Evolutionary conservation across 2,113 vertebrate species (phyloP).

Genomic region (Leucopternis melanops): DNA sequence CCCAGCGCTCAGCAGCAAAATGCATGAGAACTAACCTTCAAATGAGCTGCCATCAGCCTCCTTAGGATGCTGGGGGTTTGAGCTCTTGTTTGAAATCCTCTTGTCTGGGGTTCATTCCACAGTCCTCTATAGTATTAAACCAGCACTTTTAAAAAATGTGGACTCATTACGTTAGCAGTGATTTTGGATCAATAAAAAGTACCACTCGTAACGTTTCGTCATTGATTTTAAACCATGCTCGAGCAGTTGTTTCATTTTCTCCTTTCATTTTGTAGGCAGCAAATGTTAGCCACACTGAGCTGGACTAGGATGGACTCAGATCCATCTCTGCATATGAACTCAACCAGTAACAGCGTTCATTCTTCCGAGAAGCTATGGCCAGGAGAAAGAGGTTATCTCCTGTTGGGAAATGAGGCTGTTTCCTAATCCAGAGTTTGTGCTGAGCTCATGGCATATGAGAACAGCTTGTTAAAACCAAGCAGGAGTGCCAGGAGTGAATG

Average conservation of each 20-base stretch:
- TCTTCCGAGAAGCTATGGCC: not conserved
- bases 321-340: not conserved
- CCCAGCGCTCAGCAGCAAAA: not conserved
- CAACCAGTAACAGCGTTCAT: not conserved
- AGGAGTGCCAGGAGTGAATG: not conserved
- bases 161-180: not conserved
- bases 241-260: not conserved
- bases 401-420: not conserved
- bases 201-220: not conserved
- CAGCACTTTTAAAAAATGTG: not conserved
- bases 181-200: not conserved
- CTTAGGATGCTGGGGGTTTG: not conserved
- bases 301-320: not conserved
- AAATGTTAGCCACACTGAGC: not conserved
- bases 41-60: not conserved
- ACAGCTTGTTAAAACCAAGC: not conserved
- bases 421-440: not conserved
- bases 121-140: not conserved
- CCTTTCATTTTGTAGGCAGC: not conserved
- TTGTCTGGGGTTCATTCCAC: not conserved
- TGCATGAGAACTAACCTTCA: not conserved
- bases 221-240: not conserved
- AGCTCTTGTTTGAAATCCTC: not conserved
- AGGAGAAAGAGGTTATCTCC: not conserved
- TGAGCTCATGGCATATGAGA: not conserved